Conservation (phyloP, 2,113 vertebrate species). For the Brienomyrus longianalis region DNA sequence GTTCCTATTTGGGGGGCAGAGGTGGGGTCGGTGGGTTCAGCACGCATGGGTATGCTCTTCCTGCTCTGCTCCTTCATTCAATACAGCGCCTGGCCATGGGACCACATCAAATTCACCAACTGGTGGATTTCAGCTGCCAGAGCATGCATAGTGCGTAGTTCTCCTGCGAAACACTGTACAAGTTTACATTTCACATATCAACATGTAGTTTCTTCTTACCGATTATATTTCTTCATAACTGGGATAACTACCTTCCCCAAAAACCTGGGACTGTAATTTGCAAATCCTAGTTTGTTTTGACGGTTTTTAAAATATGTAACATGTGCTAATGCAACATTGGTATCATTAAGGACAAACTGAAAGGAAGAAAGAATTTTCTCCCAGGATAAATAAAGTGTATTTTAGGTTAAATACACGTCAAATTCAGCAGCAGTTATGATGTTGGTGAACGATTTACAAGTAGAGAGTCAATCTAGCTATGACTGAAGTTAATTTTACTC, state of each 20-base stretch:
- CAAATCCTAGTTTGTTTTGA: neutral
- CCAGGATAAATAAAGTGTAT: neutral
- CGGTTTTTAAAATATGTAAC: neutral
- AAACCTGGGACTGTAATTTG: neutral
- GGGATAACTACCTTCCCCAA: neutral
- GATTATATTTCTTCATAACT: neutral
- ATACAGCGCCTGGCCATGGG: neutral
- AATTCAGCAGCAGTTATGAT: neutral
- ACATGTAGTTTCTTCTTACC: neutral
- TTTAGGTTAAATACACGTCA: neutral
- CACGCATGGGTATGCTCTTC: neutral
- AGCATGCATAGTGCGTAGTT: neutral
- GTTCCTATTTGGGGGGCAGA: neutral
- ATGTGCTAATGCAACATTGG: neutral
- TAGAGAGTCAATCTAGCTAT: neutral
- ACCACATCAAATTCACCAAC: neutral
- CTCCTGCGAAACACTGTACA: neutral
- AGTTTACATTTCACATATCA: neutral
- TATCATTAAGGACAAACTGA: neutral
- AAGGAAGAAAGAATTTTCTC: neutral
- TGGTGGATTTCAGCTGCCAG: neutral
- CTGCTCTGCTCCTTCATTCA: neutral
- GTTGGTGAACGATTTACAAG: neutral
- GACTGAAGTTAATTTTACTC: neutral
- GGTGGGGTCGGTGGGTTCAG: neutral